These are phyloP conservation scores for Idaea biselata DNA, from an alignment of 2,888 invertebrate genomes.

Conservation along the genomic window DNA sequence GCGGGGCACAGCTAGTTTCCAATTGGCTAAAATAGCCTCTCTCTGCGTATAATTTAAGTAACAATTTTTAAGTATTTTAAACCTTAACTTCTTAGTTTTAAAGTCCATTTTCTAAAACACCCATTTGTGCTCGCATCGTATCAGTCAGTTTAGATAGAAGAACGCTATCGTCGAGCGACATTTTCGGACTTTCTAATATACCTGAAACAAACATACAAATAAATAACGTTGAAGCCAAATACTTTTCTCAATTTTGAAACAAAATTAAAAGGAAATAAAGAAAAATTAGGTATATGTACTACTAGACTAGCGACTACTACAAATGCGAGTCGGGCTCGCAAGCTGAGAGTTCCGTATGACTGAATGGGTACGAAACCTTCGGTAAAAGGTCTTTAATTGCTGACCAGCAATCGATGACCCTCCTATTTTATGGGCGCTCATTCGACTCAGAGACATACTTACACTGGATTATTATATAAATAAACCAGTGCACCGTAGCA, in stretches of 20 bases:
- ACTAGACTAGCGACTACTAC: too few species aligned
- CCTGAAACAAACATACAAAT: slow-evolving; percentile 63
- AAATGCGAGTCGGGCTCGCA: too few species aligned
- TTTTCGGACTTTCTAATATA: slow-evolving; percentile 84
- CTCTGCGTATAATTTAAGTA: background rate
- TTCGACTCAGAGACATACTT: too few species aligned
- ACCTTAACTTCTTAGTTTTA: background rate
- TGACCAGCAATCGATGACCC: too few species aligned
- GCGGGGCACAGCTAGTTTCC: background rate
- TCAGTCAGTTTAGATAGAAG: slow-evolving; percentile 87
- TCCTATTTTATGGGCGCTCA: too few species aligned
- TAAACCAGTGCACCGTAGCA: too few species aligned
- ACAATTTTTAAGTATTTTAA: background rate
- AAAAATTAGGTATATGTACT: too few species aligned
- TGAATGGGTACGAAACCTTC: too few species aligned
- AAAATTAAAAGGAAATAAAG: background rate
- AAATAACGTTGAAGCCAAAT: background rate
- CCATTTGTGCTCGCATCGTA: slow-evolving; percentile 85
- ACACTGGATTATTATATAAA: too few species aligned
- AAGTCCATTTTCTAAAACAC: slow-evolving; percentile 65
- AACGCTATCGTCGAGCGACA: slow-evolving; percentile 85
- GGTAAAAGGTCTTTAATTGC: too few species aligned
- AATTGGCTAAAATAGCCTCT: background rate
- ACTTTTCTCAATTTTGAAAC: background rate
- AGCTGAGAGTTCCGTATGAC: too few species aligned